Evolutionary conservation across 2,113 vertebrate genomes (phyloP), one percentile per base, ranked within the genome.

Genomic region (Pica pica): DNA sequence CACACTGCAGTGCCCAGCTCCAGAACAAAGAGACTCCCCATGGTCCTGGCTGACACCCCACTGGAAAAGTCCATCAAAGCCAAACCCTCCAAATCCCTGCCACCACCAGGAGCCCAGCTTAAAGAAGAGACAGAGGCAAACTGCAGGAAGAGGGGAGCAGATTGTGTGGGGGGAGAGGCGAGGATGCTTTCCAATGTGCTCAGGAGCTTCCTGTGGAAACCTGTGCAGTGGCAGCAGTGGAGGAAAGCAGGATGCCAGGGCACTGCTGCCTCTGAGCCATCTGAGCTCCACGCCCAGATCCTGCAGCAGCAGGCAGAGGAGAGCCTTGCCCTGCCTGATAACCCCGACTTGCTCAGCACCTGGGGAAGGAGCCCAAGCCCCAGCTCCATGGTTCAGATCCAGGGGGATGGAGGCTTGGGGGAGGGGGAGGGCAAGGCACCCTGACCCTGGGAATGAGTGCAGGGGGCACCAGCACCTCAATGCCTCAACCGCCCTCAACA

Each of bases 391-490:
- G 31, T 28, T 20, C 12, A 60, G 35, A 44, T 39, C 47, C 56
- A 57, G 23, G 71, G 81, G n/a, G 68, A 65, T 33, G n/a, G 42
- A 61, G 56, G 30, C 39, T 42, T 20, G 6, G 23, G 14, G 39
- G 24, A 46, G 7, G 16, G 22, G 46, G 11, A 31, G 3, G 1
- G 10, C 37, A 41, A 56, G 22, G 22, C 70, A 30, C 24, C 37
- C 31, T 44, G 22, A 13, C 28, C 46, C 37, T 57, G 31, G 18
- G 20, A 75, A 24, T 9, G n/a, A 70, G 24, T 4, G 22, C 59
- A 59, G 42, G 1, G 9, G 46, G 41, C 31, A 52, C 35, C 1
- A 2, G 33, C 26, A 0, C 2, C 2, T 23, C 9, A 7, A 1
- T 53, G 35, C 17, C 74, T 68, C 9, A 0, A 20, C 26, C 9